Evolutionary conservation across 1,140 invertebrate genomes (phyloP), one percentile per base, ranked within the genome.

Genomic region (Macrocentrus cingulum): DNA sequence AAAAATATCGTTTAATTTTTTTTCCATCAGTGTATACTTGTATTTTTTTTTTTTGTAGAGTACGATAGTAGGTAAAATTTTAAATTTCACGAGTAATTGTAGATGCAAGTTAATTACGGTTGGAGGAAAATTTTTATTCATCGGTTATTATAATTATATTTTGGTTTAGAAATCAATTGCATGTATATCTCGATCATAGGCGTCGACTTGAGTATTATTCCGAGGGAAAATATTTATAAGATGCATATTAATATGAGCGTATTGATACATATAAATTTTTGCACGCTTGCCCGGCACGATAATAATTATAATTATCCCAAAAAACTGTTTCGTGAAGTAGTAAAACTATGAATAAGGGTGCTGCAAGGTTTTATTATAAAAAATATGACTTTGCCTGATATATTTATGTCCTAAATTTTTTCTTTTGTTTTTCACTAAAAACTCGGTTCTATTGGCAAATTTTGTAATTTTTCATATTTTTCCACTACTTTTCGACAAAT

Each of bases 121-220:
- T 6, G n/a, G n/a, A 20, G 18, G 22, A 37, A 37, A 37, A 37
- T 11, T 11, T 22, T 25, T 46, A 46, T 46, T 49, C 34, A 22
- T n/a, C 22, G 19, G 20, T 23, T 48, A 49, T 55, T 5, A 39
- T 56, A 25, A 20, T 48, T n/a, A 25, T 34, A 34, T 34, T 39
- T 42, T 9, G 37, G 16, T 20, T 36, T 48, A 56, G 32, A 39
- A 57, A 56, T 52, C 7, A 54, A 16, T 57, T 57, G 55, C 55
- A 57, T 57, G 55, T 34, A 57, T 57, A 45, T 41, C 45, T 57
- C 34, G 37, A 49, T 57, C 46, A 57, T 57, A 57, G 55, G 55
- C 55, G 55, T 57, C 55, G 55, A 57, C 55, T 57, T 50, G 15
- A 50, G 15, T 34, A 34, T 7, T 50, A 11, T 39, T 22, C 29